Evolutionary conservation across 2,113 vertebrate genomes (phyloP).

Genomic region (Ahaetulla prasina): DNA sequence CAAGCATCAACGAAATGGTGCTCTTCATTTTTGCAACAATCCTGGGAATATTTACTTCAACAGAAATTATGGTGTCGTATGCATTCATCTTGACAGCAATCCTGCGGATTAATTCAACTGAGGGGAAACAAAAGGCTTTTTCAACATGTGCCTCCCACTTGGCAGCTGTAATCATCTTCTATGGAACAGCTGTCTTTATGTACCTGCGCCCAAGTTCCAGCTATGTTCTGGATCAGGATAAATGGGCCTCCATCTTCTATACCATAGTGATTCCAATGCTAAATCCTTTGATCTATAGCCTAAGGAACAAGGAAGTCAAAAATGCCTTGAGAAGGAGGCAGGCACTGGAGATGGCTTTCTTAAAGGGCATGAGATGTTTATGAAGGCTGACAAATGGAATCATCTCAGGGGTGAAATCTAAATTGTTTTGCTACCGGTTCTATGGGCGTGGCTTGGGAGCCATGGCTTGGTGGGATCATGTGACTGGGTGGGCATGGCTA

Average conservation of each 20-base stretch:
- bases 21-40: not conserved
- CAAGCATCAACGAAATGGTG: not conserved
- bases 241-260: conserved; percentile 17
- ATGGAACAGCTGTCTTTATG: conserved; percentile 17
- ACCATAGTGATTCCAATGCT: conserved; percentile 23
- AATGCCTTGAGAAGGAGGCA: not conserved
- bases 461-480: no score
- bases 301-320: conserved; percentile 22
- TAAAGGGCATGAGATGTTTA: not conserved
- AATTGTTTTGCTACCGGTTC: no score
- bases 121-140: conserved; percentile 42
- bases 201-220: conserved; percentile 8
- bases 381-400: not conserved
- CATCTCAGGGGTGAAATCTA: no score
- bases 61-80: conserved; percentile 40
- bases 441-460: no score
- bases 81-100: conserved; percentile 41
- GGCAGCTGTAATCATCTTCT: conserved; percentile 24
- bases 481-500: no score
- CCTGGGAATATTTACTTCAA: not conserved
- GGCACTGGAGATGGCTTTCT: not conserved
- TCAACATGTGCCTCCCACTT: conserved; percentile 44
- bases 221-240: conserved; percentile 21
- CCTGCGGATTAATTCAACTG: conserved; percentile 29
- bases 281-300: conserved; percentile 14